phyloP scores from a whole-genome alignment of 2,113 vertebrate species.

The Deroptyus accipitrinus region DNA sequence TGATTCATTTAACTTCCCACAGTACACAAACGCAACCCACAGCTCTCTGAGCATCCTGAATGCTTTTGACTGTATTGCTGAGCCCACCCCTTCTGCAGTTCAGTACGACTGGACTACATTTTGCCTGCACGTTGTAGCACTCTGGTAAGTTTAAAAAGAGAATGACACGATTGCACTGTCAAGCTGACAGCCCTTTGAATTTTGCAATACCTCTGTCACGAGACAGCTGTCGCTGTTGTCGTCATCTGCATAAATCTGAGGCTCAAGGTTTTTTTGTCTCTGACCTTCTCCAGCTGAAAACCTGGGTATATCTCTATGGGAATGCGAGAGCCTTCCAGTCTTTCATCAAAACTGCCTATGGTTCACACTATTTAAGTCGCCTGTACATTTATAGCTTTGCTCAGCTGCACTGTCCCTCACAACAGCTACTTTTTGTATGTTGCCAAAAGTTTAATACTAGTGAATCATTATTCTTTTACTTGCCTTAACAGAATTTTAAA shows the following conservation, averaged over 20 bases:
- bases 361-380: neutral
- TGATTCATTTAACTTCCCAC: neutral
- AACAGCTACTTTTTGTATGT: neutral
- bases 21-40: accelerated
- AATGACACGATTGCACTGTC: accelerated
- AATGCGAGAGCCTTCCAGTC: neutral
- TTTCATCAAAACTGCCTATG: neutral
- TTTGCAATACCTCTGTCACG: neutral
- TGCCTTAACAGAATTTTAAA: neutral
- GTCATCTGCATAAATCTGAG: neutral
- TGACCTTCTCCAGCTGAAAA: neutral
- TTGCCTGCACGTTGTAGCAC: neutral
- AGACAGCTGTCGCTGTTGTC: neutral
- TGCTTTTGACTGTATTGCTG: neutral
- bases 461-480: neutral
- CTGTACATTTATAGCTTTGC: neutral
- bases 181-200: neutral
- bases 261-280: neutral
- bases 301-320: neutral
- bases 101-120: accelerated
- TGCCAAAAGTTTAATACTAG: neutral
- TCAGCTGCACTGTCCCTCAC: neutral
- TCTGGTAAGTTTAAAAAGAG: neutral
- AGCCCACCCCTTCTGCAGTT: neutral
- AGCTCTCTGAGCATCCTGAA: accelerated